Evolutionary conservation across 1,140 invertebrate genomes (phyloP), one percentile per base, ranked within the genome.

Genomic region (Glomeris maerens): DNA sequence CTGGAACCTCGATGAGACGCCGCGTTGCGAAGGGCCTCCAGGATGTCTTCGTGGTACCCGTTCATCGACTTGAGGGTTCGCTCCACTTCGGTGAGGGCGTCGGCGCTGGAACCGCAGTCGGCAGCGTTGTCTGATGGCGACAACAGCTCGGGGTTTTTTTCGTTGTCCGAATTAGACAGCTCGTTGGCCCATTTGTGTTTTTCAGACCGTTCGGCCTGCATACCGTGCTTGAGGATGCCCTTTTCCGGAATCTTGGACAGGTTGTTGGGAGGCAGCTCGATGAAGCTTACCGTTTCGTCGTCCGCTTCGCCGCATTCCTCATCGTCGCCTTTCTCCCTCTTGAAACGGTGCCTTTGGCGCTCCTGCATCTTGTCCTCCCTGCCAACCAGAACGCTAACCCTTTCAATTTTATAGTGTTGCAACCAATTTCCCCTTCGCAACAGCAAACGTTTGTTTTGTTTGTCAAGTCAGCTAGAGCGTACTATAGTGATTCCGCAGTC

Each of bases 21-120:
- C 1, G 85, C 86, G 51, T 78, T 83, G 40, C 84, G 77, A 55
- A 94, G 62, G 7, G 85, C 86, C 62, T 89, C 84, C 41, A 94
- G 72, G 56, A 94, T 84, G 58, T 90, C 84, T 58, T 91, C 88
- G 60, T 91, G 88, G 64, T 93, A 94, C 2, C 87, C 88, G 68
- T 91, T 90, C 4, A 93, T 68, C 45, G 78, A 86, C 68, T 88
- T 86, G 7, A 91, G 68, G 1, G 78, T 86, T 31, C 81, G 67
- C 61, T 91, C 84, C 57, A 91, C 83, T 59, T 89, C 64, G 2
- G 66, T 66, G 23, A 71, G 60, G n/a, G 56, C 45, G 49, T 65
- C 59, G 42, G 56, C 58, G 38, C 61, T 58, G 40, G 53, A 47
- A 14, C 63, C 64, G 62, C 60, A 49, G 66, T 63, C 57, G 20